Evolutionary conservation across 2,113 vertebrate species (phyloP).

Genomic region (Phoenicopterus ruber): DNA sequence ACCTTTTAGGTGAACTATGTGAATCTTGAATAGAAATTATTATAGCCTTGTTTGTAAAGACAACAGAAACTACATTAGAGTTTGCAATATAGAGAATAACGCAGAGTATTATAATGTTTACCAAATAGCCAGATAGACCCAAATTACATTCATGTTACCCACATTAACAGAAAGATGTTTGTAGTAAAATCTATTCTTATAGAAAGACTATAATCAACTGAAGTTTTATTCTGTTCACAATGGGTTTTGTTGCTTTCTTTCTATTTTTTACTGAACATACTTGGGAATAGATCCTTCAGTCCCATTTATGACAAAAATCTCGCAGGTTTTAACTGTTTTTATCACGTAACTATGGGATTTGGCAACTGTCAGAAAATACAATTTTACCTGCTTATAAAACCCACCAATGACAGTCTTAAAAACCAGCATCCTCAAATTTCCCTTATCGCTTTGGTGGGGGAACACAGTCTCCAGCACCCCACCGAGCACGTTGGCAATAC

Average conservation of each 20-base stretch:
- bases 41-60: not conserved
- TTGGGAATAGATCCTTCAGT: not conserved
- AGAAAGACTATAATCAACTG: not conserved
- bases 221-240: not conserved
- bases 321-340: not conserved
- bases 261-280: not conserved
- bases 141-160: not conserved
- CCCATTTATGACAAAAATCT: not conserved
- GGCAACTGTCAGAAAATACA: not conserved
- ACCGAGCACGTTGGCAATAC: rapidly evolving
- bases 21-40: not conserved
- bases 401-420: not conserved
- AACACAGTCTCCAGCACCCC: not conserved
- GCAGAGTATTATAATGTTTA: not conserved
- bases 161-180: not conserved
- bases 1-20: not conserved
- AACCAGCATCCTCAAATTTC: not conserved
- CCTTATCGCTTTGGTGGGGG: not conserved
- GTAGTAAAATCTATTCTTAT: not conserved
- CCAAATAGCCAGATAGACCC: not conserved
- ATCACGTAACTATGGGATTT: not conserved
- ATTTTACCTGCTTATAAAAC: not conserved
- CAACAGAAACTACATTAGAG: not conserved
- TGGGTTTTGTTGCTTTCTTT: not conserved
- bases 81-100: not conserved